phyloP scores from a whole-genome alignment of 23 tunicate genomes.

The Phallusia fumigata region DNA sequence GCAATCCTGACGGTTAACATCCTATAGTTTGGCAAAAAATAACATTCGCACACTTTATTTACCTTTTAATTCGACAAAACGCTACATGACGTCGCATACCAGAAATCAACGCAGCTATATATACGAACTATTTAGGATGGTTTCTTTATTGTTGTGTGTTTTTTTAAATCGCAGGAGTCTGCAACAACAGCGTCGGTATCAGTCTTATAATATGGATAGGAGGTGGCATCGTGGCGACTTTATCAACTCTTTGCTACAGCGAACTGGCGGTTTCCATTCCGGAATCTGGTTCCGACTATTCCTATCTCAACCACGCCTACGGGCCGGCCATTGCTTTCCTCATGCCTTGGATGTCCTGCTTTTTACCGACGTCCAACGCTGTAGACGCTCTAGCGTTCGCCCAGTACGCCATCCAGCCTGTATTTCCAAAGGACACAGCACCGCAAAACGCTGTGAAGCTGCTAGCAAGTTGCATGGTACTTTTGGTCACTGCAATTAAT shows the following conservation, averaged over 20 bases:
- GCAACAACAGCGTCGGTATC: constrained; percentile 23
- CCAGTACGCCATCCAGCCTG: constrained; percentile 4
- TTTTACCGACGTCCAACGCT: constrained; percentile 1
- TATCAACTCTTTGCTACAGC: constrained; percentile 34
- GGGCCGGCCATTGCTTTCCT: constrained; percentile 23
- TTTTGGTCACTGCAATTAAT: constrained; percentile 20
- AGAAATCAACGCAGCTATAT: no score
- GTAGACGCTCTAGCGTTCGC: constrained; percentile 14
- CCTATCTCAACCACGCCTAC: constrained; percentile 27
- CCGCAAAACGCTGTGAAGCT: constrained; percentile 1
- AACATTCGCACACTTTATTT: no score
- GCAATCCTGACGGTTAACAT: no score
- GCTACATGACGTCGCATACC: no score
- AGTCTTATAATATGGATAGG: constrained; percentile 14
- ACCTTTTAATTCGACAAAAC: no score
- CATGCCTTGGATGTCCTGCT: constrained; percentile 13
- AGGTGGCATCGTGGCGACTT: constrained; percentile 21
- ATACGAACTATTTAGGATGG: no score
- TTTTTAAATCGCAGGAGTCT: not conserved
- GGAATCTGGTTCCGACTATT: constrained; percentile 26
- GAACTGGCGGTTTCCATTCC: constrained; percentile 18
- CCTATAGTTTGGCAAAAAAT: no score
- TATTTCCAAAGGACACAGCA: not conserved
- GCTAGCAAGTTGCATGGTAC: constrained; percentile 8
- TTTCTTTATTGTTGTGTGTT: no score